Base-by-base conservation (phyloP, 2,113 vertebrate species). In the Microtus richardsoni region DNA sequence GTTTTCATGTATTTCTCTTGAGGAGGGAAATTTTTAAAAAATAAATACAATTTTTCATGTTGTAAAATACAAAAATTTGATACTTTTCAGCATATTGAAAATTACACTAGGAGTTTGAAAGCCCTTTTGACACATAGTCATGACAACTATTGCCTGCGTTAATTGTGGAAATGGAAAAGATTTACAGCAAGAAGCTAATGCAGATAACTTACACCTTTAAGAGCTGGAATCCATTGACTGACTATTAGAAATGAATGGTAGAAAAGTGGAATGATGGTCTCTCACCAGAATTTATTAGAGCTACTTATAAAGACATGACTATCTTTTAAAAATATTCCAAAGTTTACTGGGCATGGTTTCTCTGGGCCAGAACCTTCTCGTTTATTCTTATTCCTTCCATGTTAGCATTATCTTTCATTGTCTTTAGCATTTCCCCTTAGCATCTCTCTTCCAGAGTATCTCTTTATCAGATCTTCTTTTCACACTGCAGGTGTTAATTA, bases 151-250 rank as follows among this genome's bases (percentile, higher is more conserved):
- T 66, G 39, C 36, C 10, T 89, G 62, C 87, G 80, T 14, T 88
- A 88, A 80, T 64, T 64, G 52, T 88, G 74, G 52, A 95, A 88
- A 58, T 30, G 93, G 71, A n/a, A 86, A 73, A 80, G 74, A 26
- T 4, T 82, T 33, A 64, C 28, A 70, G 7, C 36, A 95, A n/a
- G 22, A 39, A 95, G 36, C 14, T 71, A 60, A 88, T 83, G 64
- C 16, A 89, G n/a, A 44, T 54, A 90, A 75, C 21, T 33, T 26
- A 95, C 93, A 95, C 71, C 54, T 83, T 13, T 17, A 54, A 13
- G 6, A 33, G 91, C 85, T 44, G 39, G 82, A 95, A 39, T 54
- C 41, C 19, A 26, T 2, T 87, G n/a, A 33, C 0, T 87, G 5
- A 26, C 1, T 83, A 4, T 89, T 82, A 97, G 33, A 90, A 84